phyloP scores from a whole-genome alignment of 30 jellyfish, hydroid and myxozoan genomes.

The Hydractinia echinata region DNA sequence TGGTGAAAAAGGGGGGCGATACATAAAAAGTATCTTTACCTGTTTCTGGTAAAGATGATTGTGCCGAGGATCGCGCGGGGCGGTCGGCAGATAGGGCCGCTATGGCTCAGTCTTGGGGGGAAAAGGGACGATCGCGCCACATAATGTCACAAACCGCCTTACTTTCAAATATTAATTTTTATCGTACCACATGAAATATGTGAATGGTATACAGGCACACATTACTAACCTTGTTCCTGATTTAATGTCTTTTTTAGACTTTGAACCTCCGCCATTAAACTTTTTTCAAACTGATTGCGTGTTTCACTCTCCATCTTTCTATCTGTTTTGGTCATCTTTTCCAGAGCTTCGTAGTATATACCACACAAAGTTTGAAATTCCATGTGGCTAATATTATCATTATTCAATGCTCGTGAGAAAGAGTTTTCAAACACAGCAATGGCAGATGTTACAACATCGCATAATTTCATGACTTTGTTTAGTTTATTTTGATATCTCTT shows the following conservation, averaged over 20 bases:
- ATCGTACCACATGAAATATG: neutral
- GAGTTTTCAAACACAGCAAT: neutral
- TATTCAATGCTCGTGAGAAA: neutral
- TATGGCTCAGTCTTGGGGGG: no score
- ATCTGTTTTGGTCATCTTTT: neutral
- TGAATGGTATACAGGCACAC: neutral
- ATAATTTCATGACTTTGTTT: conserved; percentile 1
- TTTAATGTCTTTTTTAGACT: neutral
- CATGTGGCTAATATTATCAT: neutral
- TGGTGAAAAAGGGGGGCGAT: no score
- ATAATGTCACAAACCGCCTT: no score
- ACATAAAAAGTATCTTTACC: no score
- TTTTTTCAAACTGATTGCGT: neutral
- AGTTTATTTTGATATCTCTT: neutral
- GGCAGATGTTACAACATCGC: neutral
- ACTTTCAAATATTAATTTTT: no score
- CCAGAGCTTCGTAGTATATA: neutral
- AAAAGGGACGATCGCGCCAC: no score
- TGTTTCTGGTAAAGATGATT: no score
- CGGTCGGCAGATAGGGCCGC: no score
- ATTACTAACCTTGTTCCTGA: neutral
- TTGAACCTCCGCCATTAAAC: neutral
- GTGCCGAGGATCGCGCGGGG: no score
- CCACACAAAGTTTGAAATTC: neutral
- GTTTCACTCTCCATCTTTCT: neutral